phyloP scores from a whole-genome alignment of 2,888 invertebrate species.

The Ernsta delagoae region DNA sequence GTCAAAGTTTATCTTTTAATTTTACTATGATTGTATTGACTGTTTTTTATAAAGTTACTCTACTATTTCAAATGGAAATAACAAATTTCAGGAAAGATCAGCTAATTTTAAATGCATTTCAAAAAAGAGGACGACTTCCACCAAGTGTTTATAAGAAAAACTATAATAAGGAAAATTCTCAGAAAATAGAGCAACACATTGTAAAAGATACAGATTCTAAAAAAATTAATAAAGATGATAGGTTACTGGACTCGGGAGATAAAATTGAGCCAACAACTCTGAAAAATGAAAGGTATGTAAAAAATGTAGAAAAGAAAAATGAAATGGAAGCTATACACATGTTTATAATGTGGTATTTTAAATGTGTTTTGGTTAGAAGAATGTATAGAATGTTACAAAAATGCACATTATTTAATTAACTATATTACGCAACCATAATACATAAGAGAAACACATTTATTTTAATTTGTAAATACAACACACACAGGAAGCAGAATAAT shows the following conservation, averaged over 20 bases:
- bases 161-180: slow-evolving; percentile 8
- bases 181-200: not conserved
- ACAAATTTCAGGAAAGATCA: slow-evolving; percentile 65
- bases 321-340: not conserved
- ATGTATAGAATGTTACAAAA: too few species aligned
- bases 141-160: not conserved
- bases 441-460: too few species aligned
- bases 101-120: slow-evolving; percentile 58
- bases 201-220: not conserved
- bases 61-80: not conserved
- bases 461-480: too few species aligned
- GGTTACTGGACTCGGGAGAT: not conserved
- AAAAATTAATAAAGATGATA: not conserved
- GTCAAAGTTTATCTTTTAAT: too few species aligned
- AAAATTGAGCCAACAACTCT: not conserved
- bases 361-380: too few species aligned
- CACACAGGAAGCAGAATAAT: too few species aligned
- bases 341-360: not conserved
- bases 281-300: not conserved
- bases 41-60: too few species aligned
- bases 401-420: too few species aligned
- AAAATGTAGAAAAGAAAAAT: not conserved
- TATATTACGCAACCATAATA: too few species aligned
- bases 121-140: slow-evolving; percentile 49
- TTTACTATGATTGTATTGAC: too few species aligned